phyloP scores from a whole-genome alignment of 2,113 vertebrate genomes.

The Caracal caracal region DNA sequence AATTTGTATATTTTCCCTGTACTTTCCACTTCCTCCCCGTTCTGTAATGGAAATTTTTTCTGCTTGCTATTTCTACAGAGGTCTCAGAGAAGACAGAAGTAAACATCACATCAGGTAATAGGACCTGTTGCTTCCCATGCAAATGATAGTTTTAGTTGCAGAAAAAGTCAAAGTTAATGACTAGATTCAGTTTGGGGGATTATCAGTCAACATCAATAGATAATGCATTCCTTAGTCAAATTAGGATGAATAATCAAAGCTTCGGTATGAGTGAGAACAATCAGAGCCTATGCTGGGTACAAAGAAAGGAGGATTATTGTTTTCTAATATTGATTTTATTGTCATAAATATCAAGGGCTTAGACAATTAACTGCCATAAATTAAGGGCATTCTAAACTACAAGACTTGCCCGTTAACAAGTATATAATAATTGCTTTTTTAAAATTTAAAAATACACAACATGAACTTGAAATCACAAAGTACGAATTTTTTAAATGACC shows the following conservation, averaged over 20 bases:
- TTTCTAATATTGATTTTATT: slow-evolving; percentile 29
- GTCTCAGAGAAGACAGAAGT: neutral
- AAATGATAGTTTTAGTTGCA: neutral
- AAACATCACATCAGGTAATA: neutral
- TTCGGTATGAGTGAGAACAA: neutral
- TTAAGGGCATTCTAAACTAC: neutral
- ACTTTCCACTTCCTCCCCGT: neutral
- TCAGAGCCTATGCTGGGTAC: neutral
- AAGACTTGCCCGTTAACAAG: neutral
- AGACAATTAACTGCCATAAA: neutral
- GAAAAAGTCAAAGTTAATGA: neutral
- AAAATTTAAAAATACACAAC: neutral
- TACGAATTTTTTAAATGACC: neutral
- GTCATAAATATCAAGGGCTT: slow-evolving; percentile 25
- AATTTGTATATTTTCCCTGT: neutral
- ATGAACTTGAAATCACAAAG: slow-evolving; percentile 40
- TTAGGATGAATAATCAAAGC: slow-evolving; percentile 7
- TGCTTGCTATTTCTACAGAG: neutral
- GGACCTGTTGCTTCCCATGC: neutral
- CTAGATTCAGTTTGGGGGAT: neutral
- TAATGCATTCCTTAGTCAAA: neutral
- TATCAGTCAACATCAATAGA: neutral
- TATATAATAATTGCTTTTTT: slow-evolving; percentile 36
- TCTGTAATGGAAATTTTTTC: neutral
- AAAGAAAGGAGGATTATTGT: neutral